Conservation (phyloP, 30 jellyfish, hydroid and myxozoan species). For the Euphysa ruthae region DNA sequence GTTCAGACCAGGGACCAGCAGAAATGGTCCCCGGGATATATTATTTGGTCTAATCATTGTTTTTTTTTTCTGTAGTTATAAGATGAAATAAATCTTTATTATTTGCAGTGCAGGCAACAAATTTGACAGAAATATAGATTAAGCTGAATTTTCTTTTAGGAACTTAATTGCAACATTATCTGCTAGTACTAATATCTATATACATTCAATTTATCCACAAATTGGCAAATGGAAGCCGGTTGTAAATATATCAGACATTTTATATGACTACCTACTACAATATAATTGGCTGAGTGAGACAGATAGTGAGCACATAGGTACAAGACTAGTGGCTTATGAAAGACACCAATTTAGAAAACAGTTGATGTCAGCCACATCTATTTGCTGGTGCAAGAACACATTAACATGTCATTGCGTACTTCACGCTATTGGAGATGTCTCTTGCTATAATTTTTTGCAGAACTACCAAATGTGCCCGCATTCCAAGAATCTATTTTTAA, state of each 20-base stretch:
- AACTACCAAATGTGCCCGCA: constrained; percentile 7
- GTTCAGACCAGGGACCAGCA: no score
- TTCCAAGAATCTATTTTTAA: neutral
- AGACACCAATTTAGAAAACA: constrained; percentile 1
- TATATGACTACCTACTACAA: neutral
- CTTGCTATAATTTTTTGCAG: neutral
- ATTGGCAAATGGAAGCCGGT: constrained; percentile 24
- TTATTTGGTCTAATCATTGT: no score
- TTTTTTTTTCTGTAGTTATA: no score
- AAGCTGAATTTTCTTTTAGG: constrained; percentile 11
- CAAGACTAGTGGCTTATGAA: neutral
- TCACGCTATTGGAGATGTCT: neutral
- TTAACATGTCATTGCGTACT: neutral
- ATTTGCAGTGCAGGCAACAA: no score
- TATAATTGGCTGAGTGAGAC: constrained; percentile 3
- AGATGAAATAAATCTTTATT: no score
- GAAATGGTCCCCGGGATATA: no score
- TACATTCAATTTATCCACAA: neutral
- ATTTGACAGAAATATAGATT: no score
- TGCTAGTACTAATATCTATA: constrained; percentile 16
- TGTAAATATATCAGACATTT: neutral
- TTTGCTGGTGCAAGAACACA: constrained; percentile 19
- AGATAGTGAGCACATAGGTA: neutral
- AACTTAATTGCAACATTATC: constrained; percentile 11
- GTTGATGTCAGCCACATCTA: neutral